Percentiles rank a stretch among this genome's conserved stretches.
Evolutionary conservation across 1,140 invertebrate genomes (phyloP).

Genomic region (Euwallacea fornicatus): DNA sequence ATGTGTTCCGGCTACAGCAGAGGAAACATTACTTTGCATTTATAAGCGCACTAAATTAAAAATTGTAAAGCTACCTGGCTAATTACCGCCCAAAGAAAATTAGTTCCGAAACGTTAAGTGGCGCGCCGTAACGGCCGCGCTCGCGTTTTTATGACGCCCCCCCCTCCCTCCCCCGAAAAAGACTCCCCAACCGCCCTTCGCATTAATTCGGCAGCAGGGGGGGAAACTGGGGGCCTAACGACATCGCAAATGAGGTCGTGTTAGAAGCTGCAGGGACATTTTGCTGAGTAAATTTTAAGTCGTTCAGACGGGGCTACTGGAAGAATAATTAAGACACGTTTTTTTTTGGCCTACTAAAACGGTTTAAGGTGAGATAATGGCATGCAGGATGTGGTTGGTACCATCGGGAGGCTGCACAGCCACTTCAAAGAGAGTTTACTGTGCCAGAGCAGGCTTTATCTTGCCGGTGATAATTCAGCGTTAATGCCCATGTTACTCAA

Average conservation of each 20-base stretch:
- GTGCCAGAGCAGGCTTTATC: too few relatives aligned
- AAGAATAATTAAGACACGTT: not conserved
- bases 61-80: conserved; percentile 40
- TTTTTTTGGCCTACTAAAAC: too few relatives aligned
- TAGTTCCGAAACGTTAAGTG: conserved; percentile 44
- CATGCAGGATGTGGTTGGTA: too few relatives aligned
- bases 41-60: conserved; percentile 40
- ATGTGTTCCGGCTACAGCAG: conserved; percentile 18
- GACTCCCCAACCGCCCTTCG: conserved; percentile 41
- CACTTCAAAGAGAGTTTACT: too few relatives aligned
- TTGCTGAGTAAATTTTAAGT: not conserved
- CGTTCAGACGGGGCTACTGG: not conserved
- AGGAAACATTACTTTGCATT: conserved; percentile 39
- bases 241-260: conserved; percentile 38
- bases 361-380: too few relatives aligned
- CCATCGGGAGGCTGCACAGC: too few relatives aligned
- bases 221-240: conserved; percentile 41
- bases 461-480: too few relatives aligned
- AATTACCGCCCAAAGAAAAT: conserved; percentile 44
- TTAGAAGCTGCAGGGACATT: conserved; percentile 1
- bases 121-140: conserved; percentile 24
- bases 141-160: conserved; percentile 44
- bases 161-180: too few relatives aligned
- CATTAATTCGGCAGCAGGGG: conserved; percentile 37
- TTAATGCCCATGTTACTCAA: too few relatives aligned